phyloP scores from a whole-genome alignment of 2,888 invertebrate genomes.

The Desoria tigrina region DNA sequence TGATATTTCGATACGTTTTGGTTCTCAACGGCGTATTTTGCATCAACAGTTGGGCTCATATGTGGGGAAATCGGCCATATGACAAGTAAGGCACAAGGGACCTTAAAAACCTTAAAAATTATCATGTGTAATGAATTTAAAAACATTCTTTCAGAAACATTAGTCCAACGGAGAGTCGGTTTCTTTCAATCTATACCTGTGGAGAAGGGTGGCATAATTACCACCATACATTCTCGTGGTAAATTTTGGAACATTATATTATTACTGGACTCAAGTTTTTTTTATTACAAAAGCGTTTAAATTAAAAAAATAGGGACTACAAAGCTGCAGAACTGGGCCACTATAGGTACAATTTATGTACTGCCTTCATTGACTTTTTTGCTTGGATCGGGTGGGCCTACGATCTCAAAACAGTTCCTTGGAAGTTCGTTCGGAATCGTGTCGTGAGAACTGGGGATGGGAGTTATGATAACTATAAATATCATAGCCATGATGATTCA shows the following conservation, averaged over 20 bases:
- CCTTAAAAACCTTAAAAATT: no score
- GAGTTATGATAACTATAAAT: conserved; percentile 18
- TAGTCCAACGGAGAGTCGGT: conserved; percentile 42
- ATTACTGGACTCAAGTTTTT: conserved; percentile 61
- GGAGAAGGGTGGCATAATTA: no score
- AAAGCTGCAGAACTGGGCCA: conserved; percentile 58
- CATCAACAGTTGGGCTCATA: conserved; percentile 90
- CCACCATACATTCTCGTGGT: not conserved
- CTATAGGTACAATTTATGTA: conserved; percentile 58
- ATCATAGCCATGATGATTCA: no score
- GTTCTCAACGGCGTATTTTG: conserved; percentile 88
- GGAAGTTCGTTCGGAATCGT: conserved; percentile 41
- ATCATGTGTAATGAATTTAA: no score
- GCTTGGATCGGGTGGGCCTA: conserved; percentile 57
- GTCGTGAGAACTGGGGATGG: conserved; percentile 56
- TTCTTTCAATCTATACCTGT: no score
- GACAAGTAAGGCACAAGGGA: conserved; percentile 58
- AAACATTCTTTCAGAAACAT: conserved; percentile 38
- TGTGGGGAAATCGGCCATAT: conserved; percentile 78
- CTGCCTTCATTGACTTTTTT: conserved; percentile 56
- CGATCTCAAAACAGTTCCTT: conserved; percentile 49
- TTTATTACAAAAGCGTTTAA: no score
- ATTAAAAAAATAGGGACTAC: no score
- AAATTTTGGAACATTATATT: conserved; percentile 58
- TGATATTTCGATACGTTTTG: conserved; percentile 74